A percentile compares a stretch with the other conserved stretches of the same genome.
phyloP scores from a whole-genome alignment of 2,113 vertebrate species.

The Pyrgilauda ruficollis region DNA sequence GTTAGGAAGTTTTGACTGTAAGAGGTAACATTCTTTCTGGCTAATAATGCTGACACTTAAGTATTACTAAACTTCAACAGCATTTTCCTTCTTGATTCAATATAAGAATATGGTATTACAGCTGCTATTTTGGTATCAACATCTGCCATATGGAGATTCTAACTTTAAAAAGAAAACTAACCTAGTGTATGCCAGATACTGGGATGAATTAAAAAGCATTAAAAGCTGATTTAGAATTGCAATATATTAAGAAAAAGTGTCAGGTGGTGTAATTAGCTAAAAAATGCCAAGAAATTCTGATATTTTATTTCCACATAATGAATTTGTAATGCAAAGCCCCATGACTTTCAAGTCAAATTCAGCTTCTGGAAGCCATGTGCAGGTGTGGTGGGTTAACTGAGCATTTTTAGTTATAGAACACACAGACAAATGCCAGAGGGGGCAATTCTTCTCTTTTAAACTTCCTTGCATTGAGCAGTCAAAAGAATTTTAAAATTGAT shows the following conservation, averaged over 20 bases:
- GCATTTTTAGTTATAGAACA: background rate
- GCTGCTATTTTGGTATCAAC: constrained; percentile 42
- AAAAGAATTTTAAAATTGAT: background rate
- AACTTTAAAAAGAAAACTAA: constrained; percentile 34
- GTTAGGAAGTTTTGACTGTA: background rate
- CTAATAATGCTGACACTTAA: background rate
- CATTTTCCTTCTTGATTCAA: constrained; percentile 9
- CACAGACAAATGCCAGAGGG: background rate
- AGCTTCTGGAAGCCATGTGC: background rate
- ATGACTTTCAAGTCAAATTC: background rate
- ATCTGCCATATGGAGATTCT: constrained; percentile 41
- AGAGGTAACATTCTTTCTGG: background rate
- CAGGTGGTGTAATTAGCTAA: too few relatives aligned
- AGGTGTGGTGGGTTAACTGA: background rate
- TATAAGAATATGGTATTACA: background rate
- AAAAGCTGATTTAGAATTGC: background rate
- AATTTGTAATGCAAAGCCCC: background rate
- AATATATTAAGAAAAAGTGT: background rate
- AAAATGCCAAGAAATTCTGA: background rate
- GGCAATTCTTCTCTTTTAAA: background rate
- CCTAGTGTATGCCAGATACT: background rate
- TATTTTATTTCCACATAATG: background rate
- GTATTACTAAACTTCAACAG: constrained; percentile 1
- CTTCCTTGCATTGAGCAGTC: background rate
- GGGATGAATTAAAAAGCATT: background rate